phyloP scores from a whole-genome alignment of 2,888 invertebrate species.

The Scelioninae gen. 2 region DNA sequence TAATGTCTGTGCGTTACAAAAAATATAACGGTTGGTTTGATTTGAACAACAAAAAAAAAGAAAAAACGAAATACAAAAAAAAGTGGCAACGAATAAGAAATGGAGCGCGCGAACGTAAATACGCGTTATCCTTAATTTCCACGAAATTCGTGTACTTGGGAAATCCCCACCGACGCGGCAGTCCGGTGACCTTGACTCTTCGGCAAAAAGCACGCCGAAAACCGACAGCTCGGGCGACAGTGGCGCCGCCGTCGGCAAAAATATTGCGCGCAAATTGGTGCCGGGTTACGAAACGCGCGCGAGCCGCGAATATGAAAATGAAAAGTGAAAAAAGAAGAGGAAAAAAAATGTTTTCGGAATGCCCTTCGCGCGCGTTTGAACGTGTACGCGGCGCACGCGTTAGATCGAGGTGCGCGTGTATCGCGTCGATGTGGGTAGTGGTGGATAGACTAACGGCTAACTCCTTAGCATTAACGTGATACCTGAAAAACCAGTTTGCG shows the following conservation, averaged over 20 bases:
- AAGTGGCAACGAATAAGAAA: no score
- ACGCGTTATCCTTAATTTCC: no score
- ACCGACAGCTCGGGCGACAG: background rate
- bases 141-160: slow-evolving; percentile 1
- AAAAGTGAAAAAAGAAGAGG: slow-evolving; percentile 8
- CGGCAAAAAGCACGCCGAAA: background rate
- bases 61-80: no score
- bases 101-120: no score
- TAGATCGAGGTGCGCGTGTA: slow-evolving; percentile 3
- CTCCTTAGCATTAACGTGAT: slow-evolving; percentile 68
- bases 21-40: no score
- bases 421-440: slow-evolving; percentile 22
- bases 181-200: background rate
- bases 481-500: slow-evolving; percentile 73
- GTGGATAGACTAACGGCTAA: slow-evolving; percentile 57
- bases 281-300: background rate
- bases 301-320: slow-evolving; percentile 9
- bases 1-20: no score
- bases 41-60: no score
- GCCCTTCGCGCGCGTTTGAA: slow-evolving; percentile 13
- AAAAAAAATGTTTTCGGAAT: slow-evolving; percentile 21
- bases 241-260: background rate
- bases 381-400: slow-evolving; percentile 14
- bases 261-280: background rate
- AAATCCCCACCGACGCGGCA: background rate